A percentile compares a stretch with the other conserved stretches of the same genome.
These are phyloP conservation scores for Drosophila mayaguana DNA, from an alignment of 2,888 invertebrate genomes.

Conservation along the genomic window DNA sequence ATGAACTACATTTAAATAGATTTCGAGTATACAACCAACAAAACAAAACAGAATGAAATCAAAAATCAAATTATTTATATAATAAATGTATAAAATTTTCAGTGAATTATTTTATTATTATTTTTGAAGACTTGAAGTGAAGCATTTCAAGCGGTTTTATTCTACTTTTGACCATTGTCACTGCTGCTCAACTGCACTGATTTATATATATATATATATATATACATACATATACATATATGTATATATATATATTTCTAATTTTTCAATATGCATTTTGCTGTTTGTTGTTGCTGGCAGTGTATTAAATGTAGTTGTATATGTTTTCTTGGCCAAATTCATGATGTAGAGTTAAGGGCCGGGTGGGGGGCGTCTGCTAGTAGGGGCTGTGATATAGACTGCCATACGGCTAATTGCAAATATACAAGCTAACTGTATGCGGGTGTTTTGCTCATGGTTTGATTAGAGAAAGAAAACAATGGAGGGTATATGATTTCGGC, in stretches of 20 bases:
- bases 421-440: not conserved
- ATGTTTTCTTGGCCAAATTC: conserved; percentile 25
- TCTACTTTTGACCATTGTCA: conserved; percentile 68
- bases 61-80: not conserved
- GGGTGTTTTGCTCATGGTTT: not conserved
- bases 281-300: conserved; percentile 42
- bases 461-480: not conserved
- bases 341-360: conserved; percentile 5
- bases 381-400: not conserved
- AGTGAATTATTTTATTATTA: conserved; percentile 5
- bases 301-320: conserved; percentile 28
- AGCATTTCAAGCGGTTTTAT: conserved; percentile 8
- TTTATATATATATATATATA: conserved; percentile 5
- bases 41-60: conserved; percentile 12
- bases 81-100: conserved; percentile 20
- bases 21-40: conserved; percentile 25
- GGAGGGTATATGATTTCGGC: conserved; percentile 10
- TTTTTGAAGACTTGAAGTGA: conserved; percentile 5
- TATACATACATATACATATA: not conserved
- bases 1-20: conserved; percentile 9
- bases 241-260: conserved; percentile 10
- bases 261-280: conserved; percentile 32
- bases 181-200: conserved; percentile 77
- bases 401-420: conserved; percentile 15
- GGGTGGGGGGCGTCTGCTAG: not conserved